Percentiles rank a stretch among this genome's conserved stretches.
phyloP scores from a whole-genome alignment of 2,888 invertebrate species.

The Microctonus hyperodae region DNA sequence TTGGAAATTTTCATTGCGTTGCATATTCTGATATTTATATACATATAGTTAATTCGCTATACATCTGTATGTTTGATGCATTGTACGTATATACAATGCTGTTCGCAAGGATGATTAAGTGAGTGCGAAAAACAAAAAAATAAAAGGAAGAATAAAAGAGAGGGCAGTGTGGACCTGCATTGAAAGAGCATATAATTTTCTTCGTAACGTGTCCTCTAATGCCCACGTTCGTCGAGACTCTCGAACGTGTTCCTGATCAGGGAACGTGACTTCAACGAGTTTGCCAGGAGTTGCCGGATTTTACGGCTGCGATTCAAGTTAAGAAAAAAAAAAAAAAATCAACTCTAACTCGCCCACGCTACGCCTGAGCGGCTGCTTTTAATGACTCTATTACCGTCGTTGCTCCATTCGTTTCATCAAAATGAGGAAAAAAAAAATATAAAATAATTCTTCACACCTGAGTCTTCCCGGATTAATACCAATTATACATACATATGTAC shows the following conservation, averaged over 20 bases:
- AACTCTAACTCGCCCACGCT: conserved; percentile 17
- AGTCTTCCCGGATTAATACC: not conserved
- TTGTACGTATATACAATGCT: not conserved
- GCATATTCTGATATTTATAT: no score
- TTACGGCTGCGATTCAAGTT: conserved; percentile 23
- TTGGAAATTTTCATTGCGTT: conserved; percentile 31
- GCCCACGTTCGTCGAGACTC: conserved; percentile 34
- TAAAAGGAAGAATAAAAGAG: not conserved
- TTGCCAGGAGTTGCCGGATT: conserved; percentile 20
- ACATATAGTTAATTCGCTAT: no score
- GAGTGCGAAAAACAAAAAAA: not conserved
- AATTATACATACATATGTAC: not conserved
- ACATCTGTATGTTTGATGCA: not conserved
- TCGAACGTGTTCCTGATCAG: conserved; percentile 36
- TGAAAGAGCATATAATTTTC: conserved; percentile 33
- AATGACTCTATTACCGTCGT: conserved; percentile 28
- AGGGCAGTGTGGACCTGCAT: conserved; percentile 7
- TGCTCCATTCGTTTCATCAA: conserved; percentile 16
- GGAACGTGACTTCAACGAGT: conserved; percentile 36
- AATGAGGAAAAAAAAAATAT: conserved; percentile 17
- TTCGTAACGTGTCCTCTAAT: conserved; percentile 32
- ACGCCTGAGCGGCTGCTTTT: conserved; percentile 20
- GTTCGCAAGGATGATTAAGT: not conserved
- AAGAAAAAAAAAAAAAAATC: not conserved
- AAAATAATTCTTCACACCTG: conserved; percentile 22